Conservation (phyloP, 2,797 vertebrate species). For the Sebastes matsubarae region DNA sequence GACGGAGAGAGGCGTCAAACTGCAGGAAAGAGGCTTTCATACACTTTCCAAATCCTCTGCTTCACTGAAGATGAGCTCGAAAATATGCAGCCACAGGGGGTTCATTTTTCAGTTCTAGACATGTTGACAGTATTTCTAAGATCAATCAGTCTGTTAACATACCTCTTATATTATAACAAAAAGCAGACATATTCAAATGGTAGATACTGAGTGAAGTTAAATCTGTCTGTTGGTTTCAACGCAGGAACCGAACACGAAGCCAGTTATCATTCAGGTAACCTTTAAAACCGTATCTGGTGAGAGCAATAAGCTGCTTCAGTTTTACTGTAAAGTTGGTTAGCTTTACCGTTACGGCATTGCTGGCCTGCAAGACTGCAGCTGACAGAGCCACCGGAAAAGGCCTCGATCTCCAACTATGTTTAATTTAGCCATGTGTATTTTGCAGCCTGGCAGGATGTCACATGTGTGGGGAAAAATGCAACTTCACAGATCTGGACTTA, state of each 20-base stretch:
- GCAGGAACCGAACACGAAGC: background rate
- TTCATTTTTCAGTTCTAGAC: background rate
- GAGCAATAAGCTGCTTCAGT: background rate
- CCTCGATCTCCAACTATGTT: conserved; percentile 4
- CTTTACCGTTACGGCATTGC: conserved; percentile 23
- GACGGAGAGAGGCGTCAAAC: background rate
- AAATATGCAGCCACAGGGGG: background rate
- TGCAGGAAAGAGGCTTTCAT: background rate
- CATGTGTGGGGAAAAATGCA: conserved; percentile 4
- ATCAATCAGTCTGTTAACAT: background rate
- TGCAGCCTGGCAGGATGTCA: conserved; percentile 20
- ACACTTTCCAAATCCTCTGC: background rate
- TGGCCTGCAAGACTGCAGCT: conserved; percentile 23
- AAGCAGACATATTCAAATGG: background rate
- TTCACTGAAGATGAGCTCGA: background rate
- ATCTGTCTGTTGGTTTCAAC: background rate
- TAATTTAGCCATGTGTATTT: conserved; percentile 11
- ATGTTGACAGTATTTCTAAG: background rate
- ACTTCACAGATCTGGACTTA: background rate
- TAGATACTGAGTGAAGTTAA: background rate
- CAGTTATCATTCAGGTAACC: background rate
- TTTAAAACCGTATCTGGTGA: background rate
- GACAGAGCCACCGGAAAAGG: conserved; percentile 11
- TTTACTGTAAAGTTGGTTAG: conserved; percentile 28
- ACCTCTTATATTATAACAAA: background rate